Percentiles rank a stretch among this genome's conserved stretches.
Evolutionary conservation across 2,888 invertebrate species (phyloP).

Genomic region (Protula sp.): DNA sequence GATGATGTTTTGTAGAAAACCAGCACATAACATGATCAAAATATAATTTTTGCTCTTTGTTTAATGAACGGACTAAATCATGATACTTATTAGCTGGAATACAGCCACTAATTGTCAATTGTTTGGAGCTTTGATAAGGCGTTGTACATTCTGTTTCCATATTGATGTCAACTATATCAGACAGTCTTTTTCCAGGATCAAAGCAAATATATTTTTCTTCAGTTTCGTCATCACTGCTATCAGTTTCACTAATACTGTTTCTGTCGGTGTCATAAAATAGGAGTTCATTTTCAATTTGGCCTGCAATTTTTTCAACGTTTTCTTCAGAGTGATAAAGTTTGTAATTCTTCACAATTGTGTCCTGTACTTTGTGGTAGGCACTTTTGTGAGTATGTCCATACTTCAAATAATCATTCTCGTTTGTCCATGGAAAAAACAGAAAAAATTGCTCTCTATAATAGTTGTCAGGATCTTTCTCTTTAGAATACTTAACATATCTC

Average conservation of each 20-base stretch:
- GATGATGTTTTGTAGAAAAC: constrained; percentile 4
- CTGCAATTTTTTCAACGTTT: no score
- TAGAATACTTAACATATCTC: neutral
- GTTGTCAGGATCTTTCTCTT: constrained; percentile 11
- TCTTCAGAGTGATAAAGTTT: no score
- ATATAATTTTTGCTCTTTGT: neutral
- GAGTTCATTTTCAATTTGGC: no score
- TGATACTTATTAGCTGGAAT: neutral
- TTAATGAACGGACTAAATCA: neutral
- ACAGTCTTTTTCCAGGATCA: neutral
- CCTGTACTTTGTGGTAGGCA: neutral
- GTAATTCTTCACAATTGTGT: no score
- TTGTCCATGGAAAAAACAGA: constrained; percentile 33
- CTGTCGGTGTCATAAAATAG: neutral
- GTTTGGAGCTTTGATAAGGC: no score
- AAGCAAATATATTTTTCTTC: no score
- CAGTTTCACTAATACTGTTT: no score
- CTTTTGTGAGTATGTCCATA: constrained; percentile 1
- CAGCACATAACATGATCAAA: neutral
- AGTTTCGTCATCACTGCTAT: no score
- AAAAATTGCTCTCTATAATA: constrained; percentile 28
- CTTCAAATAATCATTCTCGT: constrained; percentile 22
- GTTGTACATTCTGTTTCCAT: no score
- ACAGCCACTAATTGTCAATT: neutral
- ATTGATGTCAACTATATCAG: no score